These are phyloP conservation scores for Electrona antarctica DNA, from an alignment of 2,113 vertebrate species.

Conservation along the genomic window DNA sequence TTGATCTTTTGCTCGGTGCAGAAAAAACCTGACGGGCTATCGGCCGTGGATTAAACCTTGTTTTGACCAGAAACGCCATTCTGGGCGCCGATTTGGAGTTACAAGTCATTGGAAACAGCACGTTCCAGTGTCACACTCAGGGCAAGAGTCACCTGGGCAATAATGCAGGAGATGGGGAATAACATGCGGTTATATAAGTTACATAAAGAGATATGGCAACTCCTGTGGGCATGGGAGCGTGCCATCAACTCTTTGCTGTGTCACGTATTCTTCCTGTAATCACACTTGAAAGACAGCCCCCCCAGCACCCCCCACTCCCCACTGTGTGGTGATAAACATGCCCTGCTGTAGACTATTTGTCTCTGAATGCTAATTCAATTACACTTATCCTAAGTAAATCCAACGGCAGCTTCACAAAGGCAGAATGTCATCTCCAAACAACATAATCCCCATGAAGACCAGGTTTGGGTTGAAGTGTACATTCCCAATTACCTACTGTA, in stretches of 20 bases:
- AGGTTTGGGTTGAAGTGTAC: constrained; percentile 18
- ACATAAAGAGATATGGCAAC: constrained; percentile 30
- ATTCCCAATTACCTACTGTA: constrained; percentile 14
- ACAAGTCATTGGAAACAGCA: too few relatives aligned
- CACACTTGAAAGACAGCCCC: constrained; percentile 41
- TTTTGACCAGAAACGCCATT: too few relatives aligned
- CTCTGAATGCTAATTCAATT: constrained; percentile 41
- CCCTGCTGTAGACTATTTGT: constrained; percentile 20
- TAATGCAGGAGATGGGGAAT: constrained; percentile 4
- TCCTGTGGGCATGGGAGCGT: constrained; percentile 30
- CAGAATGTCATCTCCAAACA: constrained; percentile 52
- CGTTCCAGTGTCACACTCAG: constrained; percentile 7
- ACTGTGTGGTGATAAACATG: constrained; percentile 33
- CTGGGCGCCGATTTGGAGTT: too few relatives aligned
- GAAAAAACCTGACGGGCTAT: too few relatives aligned
- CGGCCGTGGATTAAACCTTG: too few relatives aligned
- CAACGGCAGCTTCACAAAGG: constrained; percentile 29
- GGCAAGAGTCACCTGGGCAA: constrained; percentile 8
- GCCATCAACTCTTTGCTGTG: constrained; percentile 37
- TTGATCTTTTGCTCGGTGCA: too few relatives aligned
- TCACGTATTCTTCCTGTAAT: constrained; percentile 42
- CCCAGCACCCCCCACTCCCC: constrained; percentile 21
- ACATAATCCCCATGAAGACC: constrained; percentile 44
- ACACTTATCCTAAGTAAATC: constrained; percentile 45
- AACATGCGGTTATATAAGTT: constrained; percentile 19